Percentiles rank a stretch among this genome's conserved stretches.
These are phyloP conservation scores for Steinernema scapterisci DNA, from an alignment of 2,888 invertebrate species.

Conservation along the genomic window DNA sequence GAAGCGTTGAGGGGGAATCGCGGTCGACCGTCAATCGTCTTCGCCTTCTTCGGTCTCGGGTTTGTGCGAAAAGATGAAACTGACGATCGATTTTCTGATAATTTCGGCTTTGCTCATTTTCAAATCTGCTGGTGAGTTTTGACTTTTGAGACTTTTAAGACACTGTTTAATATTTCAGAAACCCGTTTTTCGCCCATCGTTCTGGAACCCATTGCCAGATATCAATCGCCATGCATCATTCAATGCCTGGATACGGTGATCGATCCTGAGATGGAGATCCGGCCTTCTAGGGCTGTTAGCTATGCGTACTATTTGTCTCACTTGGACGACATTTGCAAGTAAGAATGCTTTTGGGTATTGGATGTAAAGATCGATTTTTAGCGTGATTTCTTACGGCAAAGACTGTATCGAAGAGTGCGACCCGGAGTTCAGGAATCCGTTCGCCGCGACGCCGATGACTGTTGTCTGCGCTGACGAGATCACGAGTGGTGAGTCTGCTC, in stretches of 20 bases:
- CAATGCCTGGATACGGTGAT: constrained; percentile 13
- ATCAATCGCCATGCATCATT: constrained; percentile 29
- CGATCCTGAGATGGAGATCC: constrained; percentile 26
- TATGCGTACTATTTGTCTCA: constrained; percentile 16
- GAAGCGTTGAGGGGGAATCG: no score
- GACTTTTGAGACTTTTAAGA: not conserved
- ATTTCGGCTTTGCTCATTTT: constrained; percentile 22
- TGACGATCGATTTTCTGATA: constrained; percentile 13
- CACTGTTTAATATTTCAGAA: not conserved
- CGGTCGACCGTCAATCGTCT: no score
- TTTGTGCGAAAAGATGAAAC: not conserved
- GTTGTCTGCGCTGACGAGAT: constrained; percentile 10
- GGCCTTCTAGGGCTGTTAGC: constrained; percentile 8
- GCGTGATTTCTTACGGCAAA: constrained; percentile 24
- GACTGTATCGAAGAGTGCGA: constrained; percentile 23
- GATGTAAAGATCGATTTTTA: no score
- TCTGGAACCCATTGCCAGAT: constrained; percentile 8
- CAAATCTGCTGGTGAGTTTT: not conserved
- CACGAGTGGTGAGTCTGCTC: not conserved
- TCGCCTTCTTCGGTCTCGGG: not conserved
- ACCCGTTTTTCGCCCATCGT: constrained; percentile 19
- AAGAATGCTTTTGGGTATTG: no score
- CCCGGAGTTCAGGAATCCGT: constrained; percentile 5
- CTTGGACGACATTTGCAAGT: constrained; percentile 25
- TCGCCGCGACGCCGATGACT: constrained; percentile 7